phyloP scores from a whole-genome alignment of 2,113 vertebrate genomes.

The Cephalopterus ornatus region DNA sequence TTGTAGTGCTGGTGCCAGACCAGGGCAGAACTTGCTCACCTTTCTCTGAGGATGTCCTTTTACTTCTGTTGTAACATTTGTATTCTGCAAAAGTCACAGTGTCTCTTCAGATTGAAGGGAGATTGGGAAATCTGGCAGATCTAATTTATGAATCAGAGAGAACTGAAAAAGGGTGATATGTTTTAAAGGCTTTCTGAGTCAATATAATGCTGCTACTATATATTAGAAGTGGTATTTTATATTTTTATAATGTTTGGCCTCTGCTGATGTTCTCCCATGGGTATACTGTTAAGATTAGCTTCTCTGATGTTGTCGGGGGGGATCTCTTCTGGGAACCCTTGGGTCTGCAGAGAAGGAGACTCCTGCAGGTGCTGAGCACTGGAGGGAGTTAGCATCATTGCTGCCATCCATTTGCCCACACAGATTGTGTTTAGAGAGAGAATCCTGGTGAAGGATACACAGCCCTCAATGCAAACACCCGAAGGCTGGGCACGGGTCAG shows the following conservation, averaged over 20 bases:
- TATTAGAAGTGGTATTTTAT: neutral
- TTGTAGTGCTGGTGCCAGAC: neutral
- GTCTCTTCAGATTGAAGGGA: neutral
- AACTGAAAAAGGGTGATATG: neutral
- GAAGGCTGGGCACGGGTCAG: neutral
- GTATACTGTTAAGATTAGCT: neutral
- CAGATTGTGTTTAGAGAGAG: neutral
- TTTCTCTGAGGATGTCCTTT: neutral
- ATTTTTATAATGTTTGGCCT: constrained; percentile 26
- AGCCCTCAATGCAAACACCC: neutral
- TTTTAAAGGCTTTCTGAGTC: constrained; percentile 17
- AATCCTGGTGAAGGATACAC: neutral
- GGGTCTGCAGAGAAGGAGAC: neutral
- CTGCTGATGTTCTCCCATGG: neutral
- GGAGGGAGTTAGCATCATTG: neutral
- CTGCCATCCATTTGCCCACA: neutral
- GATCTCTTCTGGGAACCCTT: neutral
- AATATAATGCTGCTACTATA: constrained; percentile 9
- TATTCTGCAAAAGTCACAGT: neutral
- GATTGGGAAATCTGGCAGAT: neutral
- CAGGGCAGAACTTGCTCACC: neutral
- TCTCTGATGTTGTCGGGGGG: neutral
- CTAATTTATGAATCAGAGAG: neutral
- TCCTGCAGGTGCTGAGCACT: neutral
- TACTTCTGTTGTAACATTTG: neutral